phyloP scores from a whole-genome alignment of 2,797 vertebrate genomes.

The Lagodon rhomboides region DNA sequence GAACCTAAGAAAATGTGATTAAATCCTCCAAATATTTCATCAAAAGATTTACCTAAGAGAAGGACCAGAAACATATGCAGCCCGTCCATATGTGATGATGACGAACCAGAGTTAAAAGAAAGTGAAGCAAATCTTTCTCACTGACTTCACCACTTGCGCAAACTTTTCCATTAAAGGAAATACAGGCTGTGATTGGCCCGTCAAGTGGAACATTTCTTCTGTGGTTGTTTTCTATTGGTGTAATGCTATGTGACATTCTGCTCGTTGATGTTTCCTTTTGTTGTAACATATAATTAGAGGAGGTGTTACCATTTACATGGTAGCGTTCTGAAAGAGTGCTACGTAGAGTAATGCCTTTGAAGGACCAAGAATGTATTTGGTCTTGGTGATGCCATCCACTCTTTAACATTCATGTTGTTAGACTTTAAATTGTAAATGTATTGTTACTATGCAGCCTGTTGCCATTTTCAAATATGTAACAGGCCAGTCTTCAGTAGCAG shows the following conservation, averaged over 20 bases:
- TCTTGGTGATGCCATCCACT: too few relatives aligned
- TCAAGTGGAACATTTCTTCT: slow-evolving; percentile 33
- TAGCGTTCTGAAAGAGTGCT: background rate
- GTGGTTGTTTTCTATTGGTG: slow-evolving; percentile 20
- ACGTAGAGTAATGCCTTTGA: background rate
- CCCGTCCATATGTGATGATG: slow-evolving; percentile 21
- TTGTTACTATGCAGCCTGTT: background rate
- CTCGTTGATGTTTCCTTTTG: background rate
- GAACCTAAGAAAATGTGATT: background rate
- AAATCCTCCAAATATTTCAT: accelerated
- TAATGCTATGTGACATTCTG: background rate
- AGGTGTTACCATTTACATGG: background rate
- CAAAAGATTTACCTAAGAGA: slow-evolving; percentile 33
- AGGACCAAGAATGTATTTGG: background rate
- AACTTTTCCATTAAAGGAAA: slow-evolving; percentile 26
- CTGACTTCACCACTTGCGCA: background rate
- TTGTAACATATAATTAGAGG: background rate
- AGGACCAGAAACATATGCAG: slow-evolving; percentile 1
- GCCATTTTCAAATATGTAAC: background rate
- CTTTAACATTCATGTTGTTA: too few relatives aligned
- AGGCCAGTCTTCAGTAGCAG: too few relatives aligned
- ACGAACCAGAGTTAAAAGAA: background rate
- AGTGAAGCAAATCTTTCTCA: background rate
- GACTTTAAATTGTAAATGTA: too few relatives aligned
- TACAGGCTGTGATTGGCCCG: slow-evolving; percentile 10